A percentile compares a stretch with the other conserved stretches of the same genome.
phyloP scores from a whole-genome alignment of 2,888 invertebrate species.

The Tridacna gigas region DNA sequence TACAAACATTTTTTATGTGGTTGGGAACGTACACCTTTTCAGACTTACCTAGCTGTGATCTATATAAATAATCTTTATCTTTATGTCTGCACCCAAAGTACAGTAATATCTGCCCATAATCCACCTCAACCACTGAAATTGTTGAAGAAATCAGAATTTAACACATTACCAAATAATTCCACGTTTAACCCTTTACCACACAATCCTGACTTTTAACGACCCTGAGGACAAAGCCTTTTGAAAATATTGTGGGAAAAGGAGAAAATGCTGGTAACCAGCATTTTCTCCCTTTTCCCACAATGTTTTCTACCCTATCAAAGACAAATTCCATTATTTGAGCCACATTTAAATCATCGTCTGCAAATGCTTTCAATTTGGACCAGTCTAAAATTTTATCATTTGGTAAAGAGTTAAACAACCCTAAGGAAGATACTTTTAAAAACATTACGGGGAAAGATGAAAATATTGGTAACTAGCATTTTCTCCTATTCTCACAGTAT shows the following conservation, averaged over 20 bases:
- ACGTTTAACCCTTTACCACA: slow-evolving; percentile 86
- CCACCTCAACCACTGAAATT: slow-evolving; percentile 32
- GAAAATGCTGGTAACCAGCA: slow-evolving; percentile 88
- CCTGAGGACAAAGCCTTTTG: too few species aligned
- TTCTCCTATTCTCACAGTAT: background rate
- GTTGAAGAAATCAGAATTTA: slow-evolving; percentile 83
- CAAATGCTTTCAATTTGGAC: too few species aligned
- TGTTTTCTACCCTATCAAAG: slow-evolving; percentile 87
- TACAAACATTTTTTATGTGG: too few species aligned
- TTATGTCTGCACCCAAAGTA: slow-evolving; percentile 95
- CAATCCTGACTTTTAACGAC: too few species aligned
- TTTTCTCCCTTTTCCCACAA: slow-evolving; percentile 97
- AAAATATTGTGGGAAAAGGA: too few species aligned
- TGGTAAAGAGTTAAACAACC: too few species aligned
- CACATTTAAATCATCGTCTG: too few species aligned
- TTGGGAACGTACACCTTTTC: background rate
- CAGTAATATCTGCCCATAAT: slow-evolving; percentile 85
- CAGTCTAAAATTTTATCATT: too few species aligned
- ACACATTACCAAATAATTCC: slow-evolving; percentile 90
- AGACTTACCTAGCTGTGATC: slow-evolving; percentile 67
- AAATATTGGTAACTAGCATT: slow-evolving; percentile 1
- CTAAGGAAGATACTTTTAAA: too few species aligned
- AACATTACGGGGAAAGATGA: background rate
- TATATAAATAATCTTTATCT: slow-evolving; percentile 88
- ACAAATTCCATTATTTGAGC: too few species aligned